phyloP scores from a whole-genome alignment of 2,113 vertebrate genomes.

The Cyanoliseus patagonus region DNA sequence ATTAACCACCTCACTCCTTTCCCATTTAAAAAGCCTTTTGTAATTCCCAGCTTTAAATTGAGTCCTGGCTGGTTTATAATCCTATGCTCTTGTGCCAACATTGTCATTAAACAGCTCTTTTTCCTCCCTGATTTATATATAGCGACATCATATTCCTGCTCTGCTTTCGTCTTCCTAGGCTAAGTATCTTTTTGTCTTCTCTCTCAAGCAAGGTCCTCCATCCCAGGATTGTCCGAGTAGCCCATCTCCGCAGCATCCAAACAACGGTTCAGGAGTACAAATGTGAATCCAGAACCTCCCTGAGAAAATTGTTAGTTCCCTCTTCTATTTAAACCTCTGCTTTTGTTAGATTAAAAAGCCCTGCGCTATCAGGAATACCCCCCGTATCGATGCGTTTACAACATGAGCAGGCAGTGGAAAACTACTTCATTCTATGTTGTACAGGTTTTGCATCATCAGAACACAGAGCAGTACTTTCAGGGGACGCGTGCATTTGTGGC shows the following conservation, averaged over 20 bases:
- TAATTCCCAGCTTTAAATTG: constrained; percentile 26
- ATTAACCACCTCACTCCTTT: background rate
- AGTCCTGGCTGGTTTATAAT: background rate
- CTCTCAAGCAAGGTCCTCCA: background rate
- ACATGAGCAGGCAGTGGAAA: background rate
- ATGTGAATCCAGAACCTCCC: background rate
- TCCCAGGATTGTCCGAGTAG: background rate
- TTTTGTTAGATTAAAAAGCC: background rate
- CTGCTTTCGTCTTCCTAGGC: background rate
- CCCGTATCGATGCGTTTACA: background rate
- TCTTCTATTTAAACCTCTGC: background rate
- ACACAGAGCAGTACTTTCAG: background rate
- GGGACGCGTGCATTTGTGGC: background rate
- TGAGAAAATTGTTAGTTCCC: background rate
- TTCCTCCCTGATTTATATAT: background rate
- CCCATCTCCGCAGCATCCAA: background rate
- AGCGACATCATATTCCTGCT: background rate
- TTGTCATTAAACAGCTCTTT: background rate
- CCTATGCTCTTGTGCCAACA: background rate
- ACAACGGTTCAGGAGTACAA: background rate
- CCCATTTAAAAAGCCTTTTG: background rate
- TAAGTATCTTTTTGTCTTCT: background rate
- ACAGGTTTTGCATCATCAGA: background rate
- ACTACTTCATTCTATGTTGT: background rate
- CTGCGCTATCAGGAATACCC: background rate